Evolutionary conservation across 1,140 invertebrate species (phyloP).

Genomic region (Hylyphantes graminicola): DNA sequence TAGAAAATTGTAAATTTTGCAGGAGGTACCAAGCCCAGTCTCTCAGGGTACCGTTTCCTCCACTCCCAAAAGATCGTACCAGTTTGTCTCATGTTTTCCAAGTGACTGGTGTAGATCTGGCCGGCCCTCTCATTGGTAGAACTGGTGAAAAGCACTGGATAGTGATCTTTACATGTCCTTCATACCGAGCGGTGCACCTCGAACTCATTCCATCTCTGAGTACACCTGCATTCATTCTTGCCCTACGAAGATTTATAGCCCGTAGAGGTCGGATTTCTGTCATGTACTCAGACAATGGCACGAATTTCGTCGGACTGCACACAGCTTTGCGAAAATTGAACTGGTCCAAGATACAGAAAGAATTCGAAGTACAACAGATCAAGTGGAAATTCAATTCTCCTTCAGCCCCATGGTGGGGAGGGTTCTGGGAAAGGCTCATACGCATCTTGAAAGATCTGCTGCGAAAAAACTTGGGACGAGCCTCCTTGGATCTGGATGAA

Average conservation of each 20-base stretch:
- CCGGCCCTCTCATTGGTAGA: slow-evolving; percentile 64
- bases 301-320: slow-evolving; percentile 66
- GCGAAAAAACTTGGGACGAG: not conserved
- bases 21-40: slow-evolving; percentile 3
- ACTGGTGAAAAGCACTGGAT: slow-evolving; percentile 42
- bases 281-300: slow-evolving; percentile 67
- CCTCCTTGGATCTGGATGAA: slow-evolving; percentile 12
- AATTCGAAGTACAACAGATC: not conserved
- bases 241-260: slow-evolving; percentile 67
- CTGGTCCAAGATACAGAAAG: slow-evolving; percentile 7
- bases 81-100: slow-evolving; percentile 64
- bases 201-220: slow-evolving; percentile 66
- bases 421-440: not conserved
- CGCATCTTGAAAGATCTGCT: slow-evolving; percentile 30
- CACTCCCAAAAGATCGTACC: slow-evolving; percentile 63
- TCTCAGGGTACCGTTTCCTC: slow-evolving; percentile 1
- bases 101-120: slow-evolving; percentile 65
- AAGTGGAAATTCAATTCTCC: not conserved
- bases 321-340: slow-evolving; percentile 10
- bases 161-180: slow-evolving; percentile 44
- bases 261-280: slow-evolving; percentile 64
- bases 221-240: slow-evolving; percentile 66
- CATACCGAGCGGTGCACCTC: slow-evolving; percentile 62
- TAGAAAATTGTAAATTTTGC: slow-evolving; percentile 12
- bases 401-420: slow-evolving; percentile 25